Conservation (phyloP, 2,113 vertebrate species). For the Suncus etruscus region DNA sequence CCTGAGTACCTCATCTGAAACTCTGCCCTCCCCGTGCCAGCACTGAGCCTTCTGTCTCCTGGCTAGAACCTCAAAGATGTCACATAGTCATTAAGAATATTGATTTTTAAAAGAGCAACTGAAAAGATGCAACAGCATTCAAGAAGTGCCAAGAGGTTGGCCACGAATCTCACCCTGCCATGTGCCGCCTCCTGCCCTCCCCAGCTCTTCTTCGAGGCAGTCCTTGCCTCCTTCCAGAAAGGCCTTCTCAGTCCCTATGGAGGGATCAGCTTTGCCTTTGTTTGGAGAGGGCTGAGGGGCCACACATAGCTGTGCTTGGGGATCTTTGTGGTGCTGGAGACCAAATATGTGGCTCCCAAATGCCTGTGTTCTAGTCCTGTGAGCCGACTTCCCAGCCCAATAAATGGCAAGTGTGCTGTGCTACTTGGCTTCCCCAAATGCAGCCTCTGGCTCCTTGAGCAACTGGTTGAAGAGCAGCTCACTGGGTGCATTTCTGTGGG, state of each 20-base stretch:
- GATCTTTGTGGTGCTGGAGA: no score
- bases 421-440: rapidly evolving
- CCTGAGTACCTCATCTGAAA: not conserved
- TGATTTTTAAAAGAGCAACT: slow-evolving; percentile 24
- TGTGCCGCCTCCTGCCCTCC: not conserved
- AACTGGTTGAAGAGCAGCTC: not conserved
- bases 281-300: no score
- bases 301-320: no score
- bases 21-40: not conserved
- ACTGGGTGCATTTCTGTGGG: no score
- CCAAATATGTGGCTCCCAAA: no score
- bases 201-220: not conserved
- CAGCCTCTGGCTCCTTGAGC: not conserved
- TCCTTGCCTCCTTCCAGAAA: not conserved
- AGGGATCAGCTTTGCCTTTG: no score
- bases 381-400: not conserved
- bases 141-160: not conserved
- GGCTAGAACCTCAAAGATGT: not conserved
- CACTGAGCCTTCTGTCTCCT: not conserved
- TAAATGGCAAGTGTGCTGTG: not conserved
- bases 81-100: slow-evolving; percentile 9
- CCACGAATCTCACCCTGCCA: not conserved
- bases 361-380: no score
- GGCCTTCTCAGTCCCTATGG: no score
- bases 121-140: not conserved